Evolutionary conservation across 2,797 vertebrate genomes (phyloP).

Genomic region (Anguilla pacifica): DNA sequence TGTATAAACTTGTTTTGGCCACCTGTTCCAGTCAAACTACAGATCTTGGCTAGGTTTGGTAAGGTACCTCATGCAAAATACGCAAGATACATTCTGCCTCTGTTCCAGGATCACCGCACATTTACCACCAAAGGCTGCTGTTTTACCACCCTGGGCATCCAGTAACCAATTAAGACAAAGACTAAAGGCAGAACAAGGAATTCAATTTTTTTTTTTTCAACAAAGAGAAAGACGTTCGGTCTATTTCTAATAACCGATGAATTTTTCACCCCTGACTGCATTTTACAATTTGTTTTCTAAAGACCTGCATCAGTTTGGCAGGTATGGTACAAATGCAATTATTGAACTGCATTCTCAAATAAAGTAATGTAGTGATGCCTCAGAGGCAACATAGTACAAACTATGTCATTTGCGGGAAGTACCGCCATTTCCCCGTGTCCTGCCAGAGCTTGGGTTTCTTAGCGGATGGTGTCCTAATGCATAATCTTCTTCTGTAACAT

Average conservation of each 20-base stretch:
- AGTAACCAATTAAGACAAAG: constrained; percentile 48
- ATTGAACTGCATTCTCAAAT: constrained; percentile 69
- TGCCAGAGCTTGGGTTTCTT: constrained; percentile 73
- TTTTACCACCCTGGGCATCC: constrained; percentile 47
- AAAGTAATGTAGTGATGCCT: constrained; percentile 58
- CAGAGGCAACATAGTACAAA: constrained; percentile 33
- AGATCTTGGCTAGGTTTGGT: constrained; percentile 11
- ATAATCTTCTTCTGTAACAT: constrained; percentile 72
- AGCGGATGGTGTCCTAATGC: constrained; percentile 59
- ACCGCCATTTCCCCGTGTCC: constrained; percentile 69
- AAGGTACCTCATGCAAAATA: constrained; percentile 3
- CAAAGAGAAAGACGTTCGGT: neutral
- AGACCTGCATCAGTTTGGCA: constrained; percentile 42
- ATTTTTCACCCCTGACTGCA: neutral
- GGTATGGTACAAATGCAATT: constrained; percentile 59
- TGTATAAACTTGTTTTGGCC: neutral
- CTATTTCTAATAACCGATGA: neutral
- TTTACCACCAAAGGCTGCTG: constrained; percentile 67
- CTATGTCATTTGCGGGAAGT: constrained; percentile 75
- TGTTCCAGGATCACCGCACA: constrained; percentile 65
- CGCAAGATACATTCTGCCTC: constrained; percentile 31
- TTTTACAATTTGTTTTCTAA: constrained; percentile 18
- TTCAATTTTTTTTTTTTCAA: neutral
- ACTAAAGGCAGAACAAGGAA: neutral
- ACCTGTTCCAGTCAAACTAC: constrained; percentile 23